phyloP scores from a whole-genome alignment of 1,140 invertebrate species.

The Drosophila lacertosa region DNA sequence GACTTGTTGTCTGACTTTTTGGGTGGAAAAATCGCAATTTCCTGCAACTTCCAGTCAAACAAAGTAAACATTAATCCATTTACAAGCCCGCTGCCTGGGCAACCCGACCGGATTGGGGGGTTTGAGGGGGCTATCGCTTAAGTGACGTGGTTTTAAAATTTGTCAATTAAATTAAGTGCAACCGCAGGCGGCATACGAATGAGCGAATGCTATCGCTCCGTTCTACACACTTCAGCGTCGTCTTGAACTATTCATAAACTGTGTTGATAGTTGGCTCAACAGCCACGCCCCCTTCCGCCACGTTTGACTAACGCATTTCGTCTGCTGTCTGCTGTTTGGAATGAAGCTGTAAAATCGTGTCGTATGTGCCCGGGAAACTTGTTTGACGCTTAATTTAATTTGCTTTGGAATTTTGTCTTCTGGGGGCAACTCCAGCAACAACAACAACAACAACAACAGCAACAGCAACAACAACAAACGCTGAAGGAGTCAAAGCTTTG shows the following conservation, averaged over 20 bases:
- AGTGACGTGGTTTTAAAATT: conserved; percentile 81
- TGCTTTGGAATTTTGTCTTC: conserved; percentile 69
- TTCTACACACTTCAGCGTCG: conserved; percentile 16
- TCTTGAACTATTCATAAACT: conserved; percentile 78
- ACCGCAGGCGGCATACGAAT: conserved; percentile 80
- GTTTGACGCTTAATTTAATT: conserved; percentile 82
- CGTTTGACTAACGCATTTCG: conserved; percentile 5
- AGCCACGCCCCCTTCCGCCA: conserved; percentile 11
- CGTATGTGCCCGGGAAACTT: conserved; percentile 73
- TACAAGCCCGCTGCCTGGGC: conserved; percentile 51
- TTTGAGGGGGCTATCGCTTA: conserved; percentile 55
- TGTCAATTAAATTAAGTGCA: conserved; percentile 84
- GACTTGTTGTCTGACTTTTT: conserved; percentile 77
- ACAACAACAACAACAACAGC: conserved; percentile 17
- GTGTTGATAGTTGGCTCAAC: conserved; percentile 65
- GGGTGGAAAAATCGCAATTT: conserved; percentile 77
- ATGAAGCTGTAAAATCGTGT: conserved; percentile 46
- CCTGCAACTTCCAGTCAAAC: conserved; percentile 68
- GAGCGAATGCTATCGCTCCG: conserved; percentile 42
- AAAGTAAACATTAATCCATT: conserved; percentile 82
- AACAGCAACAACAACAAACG: conserved; percentile 11
- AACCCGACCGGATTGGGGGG: conserved; percentile 20
- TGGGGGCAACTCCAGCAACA: conserved; percentile 24
- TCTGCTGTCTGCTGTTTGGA: conserved; percentile 13
- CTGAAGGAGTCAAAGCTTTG: conserved; percentile 46